Evolutionary conservation across 2,113 vertebrate genomes (phyloP).

Genomic region (Larimichthys crocea): DNA sequence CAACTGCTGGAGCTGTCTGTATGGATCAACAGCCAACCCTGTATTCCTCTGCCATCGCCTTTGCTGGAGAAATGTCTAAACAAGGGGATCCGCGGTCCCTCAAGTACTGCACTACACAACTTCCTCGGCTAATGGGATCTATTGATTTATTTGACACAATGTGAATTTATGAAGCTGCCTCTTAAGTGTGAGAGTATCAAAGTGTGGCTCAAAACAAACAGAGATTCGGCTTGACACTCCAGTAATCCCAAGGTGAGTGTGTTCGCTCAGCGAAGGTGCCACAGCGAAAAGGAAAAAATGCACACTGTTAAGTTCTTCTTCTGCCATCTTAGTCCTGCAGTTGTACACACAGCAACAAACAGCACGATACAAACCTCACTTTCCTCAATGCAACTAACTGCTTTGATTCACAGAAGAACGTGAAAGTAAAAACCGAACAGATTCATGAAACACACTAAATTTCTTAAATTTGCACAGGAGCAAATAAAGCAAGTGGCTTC

Average conservation of each 20-base stretch:
- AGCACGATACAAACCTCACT: slow-evolving; percentile 17
- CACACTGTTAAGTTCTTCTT: slow-evolving; percentile 12
- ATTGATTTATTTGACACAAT: slow-evolving; percentile 83
- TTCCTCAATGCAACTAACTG: slow-evolving; percentile 28
- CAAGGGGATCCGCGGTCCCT: slow-evolving; percentile 51
- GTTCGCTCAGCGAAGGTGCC: slow-evolving; percentile 58
- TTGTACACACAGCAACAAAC: slow-evolving; percentile 27
- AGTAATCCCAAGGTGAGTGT: slow-evolving; percentile 66
- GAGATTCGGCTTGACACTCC: slow-evolving; percentile 71
- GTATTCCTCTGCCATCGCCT: slow-evolving; percentile 50
- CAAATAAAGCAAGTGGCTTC: slow-evolving; percentile 58
- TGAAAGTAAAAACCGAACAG: slow-evolving; percentile 19
- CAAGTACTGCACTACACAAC: slow-evolving; percentile 71
- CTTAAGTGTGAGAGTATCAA: slow-evolving; percentile 77
- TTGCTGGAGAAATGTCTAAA: slow-evolving; percentile 67
- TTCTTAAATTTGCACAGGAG: slow-evolving; percentile 56
- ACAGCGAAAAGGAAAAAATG: slow-evolving; percentile 10
- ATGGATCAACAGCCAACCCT: slow-evolving; percentile 67
- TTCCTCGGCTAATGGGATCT: slow-evolving; percentile 79
- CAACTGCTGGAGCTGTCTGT: slow-evolving; percentile 70
- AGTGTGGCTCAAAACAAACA: slow-evolving; percentile 78
- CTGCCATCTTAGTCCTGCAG: slow-evolving; percentile 16
- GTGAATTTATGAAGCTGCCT: slow-evolving; percentile 79
- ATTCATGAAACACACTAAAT: slow-evolving; percentile 45
- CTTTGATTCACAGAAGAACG: slow-evolving; percentile 14